A percentile compares a stretch with the other conserved stretches of the same genome.
phyloP scores from a whole-genome alignment of 2,888 invertebrate species.

The Tetragnatha montana region DNA sequence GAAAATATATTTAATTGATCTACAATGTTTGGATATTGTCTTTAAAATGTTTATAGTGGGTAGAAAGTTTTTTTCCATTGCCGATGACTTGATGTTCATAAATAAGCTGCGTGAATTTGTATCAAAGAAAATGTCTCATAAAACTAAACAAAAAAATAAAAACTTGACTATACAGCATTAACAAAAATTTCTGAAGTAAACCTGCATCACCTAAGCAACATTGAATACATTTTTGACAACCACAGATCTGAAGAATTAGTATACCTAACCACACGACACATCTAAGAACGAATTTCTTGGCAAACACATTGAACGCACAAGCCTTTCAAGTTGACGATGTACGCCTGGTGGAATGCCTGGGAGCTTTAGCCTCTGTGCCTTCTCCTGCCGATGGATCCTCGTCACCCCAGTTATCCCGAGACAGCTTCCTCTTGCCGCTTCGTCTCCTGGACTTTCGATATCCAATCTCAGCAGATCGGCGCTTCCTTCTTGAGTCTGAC shows the following conservation, averaged over 20 bases:
- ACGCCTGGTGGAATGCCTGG: slow-evolving; percentile 62
- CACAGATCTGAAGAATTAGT: neutral
- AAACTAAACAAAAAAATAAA: no score
- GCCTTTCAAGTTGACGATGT: slow-evolving; percentile 49
- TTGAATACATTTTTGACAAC: neutral
- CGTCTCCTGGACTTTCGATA: slow-evolving; percentile 64
- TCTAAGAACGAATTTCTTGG: neutral
- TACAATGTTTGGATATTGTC: no score
- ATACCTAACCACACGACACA: neutral
- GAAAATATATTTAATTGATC: no score
- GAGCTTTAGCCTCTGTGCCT: slow-evolving; percentile 50
- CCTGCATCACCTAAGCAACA: neutral
- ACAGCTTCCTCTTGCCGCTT: slow-evolving; percentile 46
- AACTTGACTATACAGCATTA: no score
- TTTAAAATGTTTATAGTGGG: no score
- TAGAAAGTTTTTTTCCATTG: no score
- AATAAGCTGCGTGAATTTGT: no score
- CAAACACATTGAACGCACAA: neutral
- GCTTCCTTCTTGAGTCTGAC: slow-evolving; percentile 44
- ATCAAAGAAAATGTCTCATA: no score
- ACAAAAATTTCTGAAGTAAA: neutral
- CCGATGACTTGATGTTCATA: no score
- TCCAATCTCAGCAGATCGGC: slow-evolving; percentile 63
- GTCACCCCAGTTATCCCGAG: slow-evolving; percentile 60
- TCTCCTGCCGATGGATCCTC: slow-evolving; percentile 34